These are phyloP conservation scores for Meteorus sp. DNA, from an alignment of 1,140 invertebrate species.

Conservation along the genomic window DNA sequence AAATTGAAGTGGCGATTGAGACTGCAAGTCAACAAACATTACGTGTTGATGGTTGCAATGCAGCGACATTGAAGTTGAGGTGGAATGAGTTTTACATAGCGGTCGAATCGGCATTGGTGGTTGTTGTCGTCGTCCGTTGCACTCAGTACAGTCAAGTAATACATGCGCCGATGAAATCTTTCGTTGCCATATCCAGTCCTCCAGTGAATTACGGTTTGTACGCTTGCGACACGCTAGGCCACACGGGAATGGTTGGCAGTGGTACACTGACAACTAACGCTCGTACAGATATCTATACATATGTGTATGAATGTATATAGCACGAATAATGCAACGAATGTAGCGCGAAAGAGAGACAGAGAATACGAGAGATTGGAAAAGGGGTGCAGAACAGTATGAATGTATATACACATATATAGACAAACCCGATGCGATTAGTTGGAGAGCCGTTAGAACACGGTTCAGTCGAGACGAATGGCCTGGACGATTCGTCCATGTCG, in stretches of 20 bases:
- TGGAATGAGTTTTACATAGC: no score
- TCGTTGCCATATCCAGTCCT: constrained; percentile 24
- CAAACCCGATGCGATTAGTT: constrained; percentile 22
- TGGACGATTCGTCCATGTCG: constrained; percentile 5
- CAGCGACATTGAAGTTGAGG: no score
- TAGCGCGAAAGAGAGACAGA: neutral
- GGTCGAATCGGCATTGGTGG: no score
- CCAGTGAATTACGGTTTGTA: constrained; percentile 24
- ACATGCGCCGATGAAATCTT: constrained; percentile 27
- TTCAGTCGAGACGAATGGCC: constrained; percentile 17
- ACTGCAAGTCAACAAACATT: constrained; percentile 12
- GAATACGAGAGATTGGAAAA: neutral
- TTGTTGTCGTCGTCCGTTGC: constrained; percentile 2
- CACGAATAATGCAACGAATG: no score
- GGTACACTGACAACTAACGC: constrained; percentile 19
- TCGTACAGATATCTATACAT: constrained; percentile 16
- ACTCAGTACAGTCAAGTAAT: neutral
- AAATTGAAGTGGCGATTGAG: constrained; percentile 15
- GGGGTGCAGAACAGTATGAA: no score
- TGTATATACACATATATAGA: no score
- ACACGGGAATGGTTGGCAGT: no score
- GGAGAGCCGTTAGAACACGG: constrained; percentile 6
- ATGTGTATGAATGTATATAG: no score
- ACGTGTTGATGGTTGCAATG: constrained; percentile 18
- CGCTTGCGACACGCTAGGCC: constrained; percentile 24